These are phyloP conservation scores for Diceros bicornis DNA, from an alignment of 2,797 vertebrate species.

Conservation along the genomic window DNA sequence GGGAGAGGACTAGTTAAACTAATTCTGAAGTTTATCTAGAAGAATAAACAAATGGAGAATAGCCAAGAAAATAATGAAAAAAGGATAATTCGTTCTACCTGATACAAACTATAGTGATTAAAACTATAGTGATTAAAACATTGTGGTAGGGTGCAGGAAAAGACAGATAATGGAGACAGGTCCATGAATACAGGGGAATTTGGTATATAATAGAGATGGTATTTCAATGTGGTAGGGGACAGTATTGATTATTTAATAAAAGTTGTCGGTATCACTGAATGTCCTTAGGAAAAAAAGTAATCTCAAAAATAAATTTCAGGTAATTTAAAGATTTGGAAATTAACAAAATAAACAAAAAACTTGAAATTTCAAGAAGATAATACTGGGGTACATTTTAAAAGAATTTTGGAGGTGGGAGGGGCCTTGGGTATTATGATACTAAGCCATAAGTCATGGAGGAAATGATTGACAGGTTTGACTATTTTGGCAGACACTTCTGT, in stretches of 20 bases:
- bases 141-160: not conserved
- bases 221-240: slow-evolving; percentile 36
- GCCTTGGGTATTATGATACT: not conserved
- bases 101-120: not conserved
- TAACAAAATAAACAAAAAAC: not conserved
- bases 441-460: not conserved
- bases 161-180: not conserved
- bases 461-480: slow-evolving; percentile 27
- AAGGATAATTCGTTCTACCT: not conserved
- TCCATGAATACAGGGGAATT: not conserved
- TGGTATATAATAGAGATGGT: not conserved
- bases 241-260: slow-evolving; percentile 38
- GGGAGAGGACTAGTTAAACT: not conserved
- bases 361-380: slow-evolving; percentile 38
- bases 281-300: not conserved
- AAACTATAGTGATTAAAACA: slow-evolving; percentile 58
- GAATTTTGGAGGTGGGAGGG: not conserved
- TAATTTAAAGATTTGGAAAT: slow-evolving; percentile 55
- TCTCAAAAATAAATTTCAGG: slow-evolving; percentile 19
- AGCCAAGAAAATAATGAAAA: slow-evolving; percentile 24
- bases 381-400: not conserved
- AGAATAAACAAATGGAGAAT: slow-evolving; percentile 51
- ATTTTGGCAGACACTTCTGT: slow-evolving; percentile 31
- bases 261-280: slow-evolving; percentile 6
- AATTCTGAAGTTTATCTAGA: slow-evolving; percentile 59